Evolutionary conservation across 2,888 invertebrate genomes (phyloP), one percentile per base, ranked within the genome.

Genomic region (Pteria penguin): DNA sequence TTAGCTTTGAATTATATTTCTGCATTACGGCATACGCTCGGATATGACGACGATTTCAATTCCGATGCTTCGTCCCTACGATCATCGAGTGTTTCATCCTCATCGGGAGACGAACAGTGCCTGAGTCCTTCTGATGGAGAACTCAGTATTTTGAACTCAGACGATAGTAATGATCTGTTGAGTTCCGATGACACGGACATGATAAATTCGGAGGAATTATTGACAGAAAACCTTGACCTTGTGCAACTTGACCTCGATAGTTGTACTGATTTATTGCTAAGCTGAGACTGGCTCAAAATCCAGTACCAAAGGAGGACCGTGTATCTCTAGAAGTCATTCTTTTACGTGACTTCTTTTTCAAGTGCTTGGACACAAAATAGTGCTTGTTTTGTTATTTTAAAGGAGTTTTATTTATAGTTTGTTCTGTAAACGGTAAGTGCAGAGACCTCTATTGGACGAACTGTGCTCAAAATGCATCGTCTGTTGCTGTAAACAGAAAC

Each of bases 1-100:
- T 93, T 97, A 78, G 97, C 97, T 29, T 96, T 97, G 96, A 95
- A 95, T 89, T 97, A 97, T 90, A 97, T 97, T 82, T 93, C 95
- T 14, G 95, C 96, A 18, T 93, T 97, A 14, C 70, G 89, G 33
- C 86, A 88, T 18, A 85, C 89, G 69, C 75, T 90, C 8, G 89
- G 88, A 1, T 85, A 84, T 36, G 79, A 81, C 5, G 60, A 72
- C 2, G 63, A 80, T 2, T 65, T 82, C 2, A 82, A 77, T 57
- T 81, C 80, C 0, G 84, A 82, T 18, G 33, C 82, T 22, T 67
- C 76, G 26, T 82, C 82, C 5, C 76, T 78, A 24, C 67, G 78
- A 36, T 78, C 80, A 8, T 80, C 79, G 8, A 77, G 80, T 36
- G 75, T 78, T 1, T 74, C 83, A 8, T 76, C 82, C 61, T 78